Conservation (phyloP, 1,140 invertebrate genomes). For the Drosophila subobscura region DNA sequence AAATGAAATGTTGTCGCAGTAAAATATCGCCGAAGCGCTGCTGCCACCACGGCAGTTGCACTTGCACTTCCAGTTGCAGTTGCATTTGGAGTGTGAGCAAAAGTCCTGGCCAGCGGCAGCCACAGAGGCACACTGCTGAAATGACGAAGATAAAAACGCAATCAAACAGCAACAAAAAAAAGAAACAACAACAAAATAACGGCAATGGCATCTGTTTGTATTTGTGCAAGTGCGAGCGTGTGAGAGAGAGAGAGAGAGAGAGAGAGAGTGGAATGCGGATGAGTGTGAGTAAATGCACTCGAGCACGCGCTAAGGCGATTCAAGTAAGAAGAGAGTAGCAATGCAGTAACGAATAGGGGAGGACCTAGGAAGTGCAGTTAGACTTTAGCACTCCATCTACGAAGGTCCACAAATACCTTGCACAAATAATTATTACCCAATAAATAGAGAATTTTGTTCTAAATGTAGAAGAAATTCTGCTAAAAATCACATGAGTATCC, state of each 20-base stretch:
- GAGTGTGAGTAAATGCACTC: conserved; percentile 68
- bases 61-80: conserved; percentile 8
- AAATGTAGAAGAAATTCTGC: no score
- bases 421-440: no score
- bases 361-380: no score
- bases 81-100: conserved; percentile 30
- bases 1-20: conserved; percentile 75
- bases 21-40: conserved; percentile 56
- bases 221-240: conserved; percentile 33
- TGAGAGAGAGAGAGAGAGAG: not conserved
- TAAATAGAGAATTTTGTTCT: no score
- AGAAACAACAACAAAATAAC: conserved; percentile 57
- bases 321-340: not conserved
- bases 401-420: no score
- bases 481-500: no score
- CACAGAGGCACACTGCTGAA: conserved; percentile 56
- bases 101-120: conserved; percentile 9
- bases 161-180: conserved; percentile 71
- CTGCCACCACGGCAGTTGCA: not conserved
- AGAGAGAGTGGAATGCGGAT: no score
- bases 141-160: conserved; percentile 80
- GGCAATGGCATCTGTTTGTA: conserved; percentile 66
- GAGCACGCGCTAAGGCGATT: conserved; percentile 62
- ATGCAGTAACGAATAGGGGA: no score
- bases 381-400: no score